A percentile compares a stretch with the other conserved stretches of the same genome.
Conservation (phyloP, 2,113 vertebrate genomes). For the Eudyptes chrysolophus region DNA sequence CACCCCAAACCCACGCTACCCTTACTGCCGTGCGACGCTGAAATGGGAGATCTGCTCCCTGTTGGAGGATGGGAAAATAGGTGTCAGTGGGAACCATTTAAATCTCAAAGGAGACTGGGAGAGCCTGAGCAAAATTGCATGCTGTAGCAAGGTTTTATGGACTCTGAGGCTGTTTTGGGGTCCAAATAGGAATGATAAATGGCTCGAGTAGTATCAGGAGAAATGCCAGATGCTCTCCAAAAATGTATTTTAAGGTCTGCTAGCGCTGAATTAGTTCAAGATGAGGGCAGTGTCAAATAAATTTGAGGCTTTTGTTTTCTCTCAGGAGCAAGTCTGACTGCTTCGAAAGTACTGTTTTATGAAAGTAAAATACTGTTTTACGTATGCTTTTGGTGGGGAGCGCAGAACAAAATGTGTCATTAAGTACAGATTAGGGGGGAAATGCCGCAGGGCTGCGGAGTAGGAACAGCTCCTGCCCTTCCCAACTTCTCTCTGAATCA, state of each 20-base stretch:
- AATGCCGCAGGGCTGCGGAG: fast-evolving
- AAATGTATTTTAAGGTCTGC: not conserved
- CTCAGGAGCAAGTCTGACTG: not conserved
- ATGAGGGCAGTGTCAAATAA: not conserved
- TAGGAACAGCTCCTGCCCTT: not conserved
- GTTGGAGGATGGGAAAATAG: not conserved
- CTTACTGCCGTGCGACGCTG: not conserved
- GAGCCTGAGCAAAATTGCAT: not conserved
- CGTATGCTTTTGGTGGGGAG: not conserved
- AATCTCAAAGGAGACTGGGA: not conserved
- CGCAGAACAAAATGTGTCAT: not conserved
- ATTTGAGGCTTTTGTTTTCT: not conserved
- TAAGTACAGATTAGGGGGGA: not conserved
- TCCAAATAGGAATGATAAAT: not conserved
- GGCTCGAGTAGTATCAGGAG: not conserved
- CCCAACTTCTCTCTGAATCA: not conserved
- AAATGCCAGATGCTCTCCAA: not conserved
- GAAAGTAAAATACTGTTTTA: not conserved
- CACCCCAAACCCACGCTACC: fast-evolving
- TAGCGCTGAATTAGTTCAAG: not conserved
- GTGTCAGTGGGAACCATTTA: not conserved
- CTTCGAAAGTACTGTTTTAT: not conserved
- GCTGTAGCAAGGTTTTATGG: not conserved
- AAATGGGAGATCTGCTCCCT: not conserved
- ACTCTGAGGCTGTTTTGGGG: not conserved